A percentile compares a stretch with the other conserved stretches of the same genome.
Evolutionary conservation across 1,140 invertebrate genomes (phyloP).

Genomic region (Glossosoma conforme): DNA sequence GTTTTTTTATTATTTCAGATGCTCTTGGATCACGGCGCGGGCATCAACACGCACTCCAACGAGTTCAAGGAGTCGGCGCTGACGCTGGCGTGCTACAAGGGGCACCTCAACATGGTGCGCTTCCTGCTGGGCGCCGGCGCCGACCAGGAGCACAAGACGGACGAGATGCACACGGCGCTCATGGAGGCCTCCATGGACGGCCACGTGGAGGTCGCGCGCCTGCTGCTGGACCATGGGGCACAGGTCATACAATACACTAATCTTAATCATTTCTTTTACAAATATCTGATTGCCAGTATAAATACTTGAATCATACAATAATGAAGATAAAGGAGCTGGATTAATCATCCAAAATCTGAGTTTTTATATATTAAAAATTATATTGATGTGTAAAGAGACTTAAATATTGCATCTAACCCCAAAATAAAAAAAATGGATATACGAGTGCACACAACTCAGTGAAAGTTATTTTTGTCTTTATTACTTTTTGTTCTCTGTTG

Average conservation of each 20-base stretch:
- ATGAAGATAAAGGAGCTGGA: no score
- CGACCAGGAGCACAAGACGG: slow-evolving; percentile 96
- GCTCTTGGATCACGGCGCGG: slow-evolving; percentile 86
- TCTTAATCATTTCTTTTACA: neutral
- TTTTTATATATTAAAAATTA: no score
- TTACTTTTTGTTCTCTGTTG: no score
- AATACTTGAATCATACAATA: no score
- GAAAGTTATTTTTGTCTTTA: no score
- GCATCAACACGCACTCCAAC: slow-evolving; percentile 98
- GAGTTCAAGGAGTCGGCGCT: slow-evolving; percentile 96
- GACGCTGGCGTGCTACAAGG: slow-evolving; percentile 97
- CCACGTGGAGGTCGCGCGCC: slow-evolving; percentile 91
- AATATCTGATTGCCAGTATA: no score
- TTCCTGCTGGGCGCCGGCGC: slow-evolving; percentile 91
- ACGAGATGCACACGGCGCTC: slow-evolving; percentile 98
- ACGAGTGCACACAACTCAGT: no score
- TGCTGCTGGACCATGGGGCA: slow-evolving; percentile 93
- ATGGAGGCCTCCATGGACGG: slow-evolving; percentile 99
- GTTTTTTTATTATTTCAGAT: slow-evolving; percentile 48
- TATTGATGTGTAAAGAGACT: no score
- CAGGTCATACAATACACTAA: slow-evolving; percentile 56
- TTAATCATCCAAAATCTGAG: no score
- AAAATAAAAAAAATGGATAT: no score
- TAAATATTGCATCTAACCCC: no score
- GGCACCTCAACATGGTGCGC: slow-evolving; percentile 95